Base-by-base conservation (phyloP, 2,888 invertebrate species). In the Nomada ruficornis region DNA sequence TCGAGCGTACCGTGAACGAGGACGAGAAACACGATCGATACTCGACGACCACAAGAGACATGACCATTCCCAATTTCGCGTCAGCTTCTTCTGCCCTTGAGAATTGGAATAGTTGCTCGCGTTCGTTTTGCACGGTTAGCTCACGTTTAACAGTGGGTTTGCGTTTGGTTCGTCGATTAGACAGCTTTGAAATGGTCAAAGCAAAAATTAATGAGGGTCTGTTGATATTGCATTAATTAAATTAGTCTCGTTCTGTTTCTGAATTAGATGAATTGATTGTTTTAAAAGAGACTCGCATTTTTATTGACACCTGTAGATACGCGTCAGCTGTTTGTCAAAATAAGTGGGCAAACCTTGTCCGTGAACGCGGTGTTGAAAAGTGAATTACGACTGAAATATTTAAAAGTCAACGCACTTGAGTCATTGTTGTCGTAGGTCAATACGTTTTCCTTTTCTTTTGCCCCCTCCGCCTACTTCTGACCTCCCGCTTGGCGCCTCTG, bases 391-490 rank as follows among this genome's bases (percentile, higher is more conserved):
- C 75, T 80, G 60, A 83, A 86, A 83, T 82, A 86, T 77, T 79
- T 76, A 75, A 63, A 69, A 72, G 67, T 42, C 67, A 52, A 79
- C 84, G 82, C 84, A 86, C 83, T 85, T 78, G 80, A 86, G 73
- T 83, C 82, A 55, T 76, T 80, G 83, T 89, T 89, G 90, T 77
- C 78, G 87, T 90, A 90, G 90, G 89, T 90, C 90, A 80, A 70
- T 75, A 60, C 71, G 36, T 20, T 57, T 50, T 72, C 47, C 26
- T 29, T 70, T 59, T 63, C 57, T 69, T 73, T 36, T 26, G 5
- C 11, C 50, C 18, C 54, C 10, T n/a, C 18, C 9, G 11, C 11
- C 23, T 50, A 20, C 36, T 36, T 55, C 44, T 11, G n/a, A 13
- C 23, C 7, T 23, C 42, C 26, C 9, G 20, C 26, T 47, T 36